Conservation (phyloP, 2,113 vertebrate species). For the Mobula birostris region DNA sequence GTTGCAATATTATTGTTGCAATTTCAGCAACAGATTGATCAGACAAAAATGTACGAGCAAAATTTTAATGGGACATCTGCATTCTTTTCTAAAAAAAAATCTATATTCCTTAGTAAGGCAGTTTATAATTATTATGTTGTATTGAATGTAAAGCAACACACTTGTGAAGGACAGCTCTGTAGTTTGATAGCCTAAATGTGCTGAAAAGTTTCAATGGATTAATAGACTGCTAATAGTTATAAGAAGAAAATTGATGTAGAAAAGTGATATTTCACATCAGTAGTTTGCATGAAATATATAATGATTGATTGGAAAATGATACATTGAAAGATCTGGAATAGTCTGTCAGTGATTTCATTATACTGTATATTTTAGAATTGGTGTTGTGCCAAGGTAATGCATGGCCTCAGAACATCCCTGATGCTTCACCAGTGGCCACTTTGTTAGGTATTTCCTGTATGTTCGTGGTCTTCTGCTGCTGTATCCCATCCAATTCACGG, state of each 20-base stretch:
- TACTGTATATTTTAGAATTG: background rate
- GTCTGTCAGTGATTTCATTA: background rate
- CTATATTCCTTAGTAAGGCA: constrained; percentile 72
- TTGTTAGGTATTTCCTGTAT: too few species aligned
- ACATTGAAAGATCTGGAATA: background rate
- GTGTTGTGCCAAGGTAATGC: background rate
- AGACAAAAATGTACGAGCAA: constrained; percentile 32
- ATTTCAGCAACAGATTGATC: constrained; percentile 36
- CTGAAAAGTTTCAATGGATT: constrained; percentile 24
- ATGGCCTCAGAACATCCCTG: background rate
- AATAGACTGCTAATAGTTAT: constrained; percentile 4
- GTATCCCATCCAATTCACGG: too few species aligned
- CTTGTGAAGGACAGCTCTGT: constrained; percentile 65
- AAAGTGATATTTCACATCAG: background rate
- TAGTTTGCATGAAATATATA: background rate
- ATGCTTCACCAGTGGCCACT: background rate
- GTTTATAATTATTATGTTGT: constrained; percentile 88
- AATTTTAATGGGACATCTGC: constrained; percentile 38
- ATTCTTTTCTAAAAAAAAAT: constrained; percentile 57
- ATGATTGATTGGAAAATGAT: background rate
- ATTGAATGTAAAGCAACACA: constrained; percentile 75
- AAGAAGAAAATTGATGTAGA: constrained; percentile 27
- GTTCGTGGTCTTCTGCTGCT: too few species aligned
- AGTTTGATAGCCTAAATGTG: constrained; percentile 67
- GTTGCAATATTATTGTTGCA: constrained; percentile 29